Evolutionary conservation across 2,113 vertebrate genomes (phyloP).

Genomic region (Myiagra hebetior): DNA sequence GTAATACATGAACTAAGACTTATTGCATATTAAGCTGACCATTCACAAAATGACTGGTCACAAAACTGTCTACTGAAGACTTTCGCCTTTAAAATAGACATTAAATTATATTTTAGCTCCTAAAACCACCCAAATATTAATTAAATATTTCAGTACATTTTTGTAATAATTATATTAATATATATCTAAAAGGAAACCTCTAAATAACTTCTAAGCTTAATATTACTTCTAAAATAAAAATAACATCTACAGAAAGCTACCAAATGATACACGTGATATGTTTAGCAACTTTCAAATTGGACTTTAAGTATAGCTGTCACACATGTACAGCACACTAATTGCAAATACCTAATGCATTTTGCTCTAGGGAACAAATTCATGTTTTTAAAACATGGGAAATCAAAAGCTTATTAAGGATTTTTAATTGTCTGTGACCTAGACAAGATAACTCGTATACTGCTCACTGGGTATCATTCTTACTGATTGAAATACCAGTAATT

Average conservation of each 20-base stretch:
- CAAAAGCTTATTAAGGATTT: background rate
- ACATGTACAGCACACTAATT: background rate
- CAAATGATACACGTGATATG: background rate
- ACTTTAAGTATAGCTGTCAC: background rate
- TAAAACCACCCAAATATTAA: background rate
- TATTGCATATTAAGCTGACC: background rate
- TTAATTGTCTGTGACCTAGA: constrained; percentile 33
- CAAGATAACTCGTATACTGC: background rate
- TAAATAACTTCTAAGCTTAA: background rate
- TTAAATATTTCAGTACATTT: background rate
- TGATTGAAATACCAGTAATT: constrained; percentile 31
- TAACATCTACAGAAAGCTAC: background rate
- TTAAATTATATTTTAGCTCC: background rate
- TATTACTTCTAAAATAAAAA: background rate
- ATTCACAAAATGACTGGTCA: background rate
- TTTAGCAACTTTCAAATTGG: background rate
- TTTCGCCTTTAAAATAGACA: background rate
- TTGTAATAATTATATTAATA: background rate
- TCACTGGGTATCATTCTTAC: background rate
- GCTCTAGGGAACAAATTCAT: background rate
- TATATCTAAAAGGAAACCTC: background rate
- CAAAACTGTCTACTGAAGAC: background rate
- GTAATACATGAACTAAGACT: background rate
- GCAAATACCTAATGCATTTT: background rate
- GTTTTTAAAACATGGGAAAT: background rate